Evolutionary conservation across 2,113 vertebrate species (phyloP).

Genomic region (Tringa solitaria): DNA sequence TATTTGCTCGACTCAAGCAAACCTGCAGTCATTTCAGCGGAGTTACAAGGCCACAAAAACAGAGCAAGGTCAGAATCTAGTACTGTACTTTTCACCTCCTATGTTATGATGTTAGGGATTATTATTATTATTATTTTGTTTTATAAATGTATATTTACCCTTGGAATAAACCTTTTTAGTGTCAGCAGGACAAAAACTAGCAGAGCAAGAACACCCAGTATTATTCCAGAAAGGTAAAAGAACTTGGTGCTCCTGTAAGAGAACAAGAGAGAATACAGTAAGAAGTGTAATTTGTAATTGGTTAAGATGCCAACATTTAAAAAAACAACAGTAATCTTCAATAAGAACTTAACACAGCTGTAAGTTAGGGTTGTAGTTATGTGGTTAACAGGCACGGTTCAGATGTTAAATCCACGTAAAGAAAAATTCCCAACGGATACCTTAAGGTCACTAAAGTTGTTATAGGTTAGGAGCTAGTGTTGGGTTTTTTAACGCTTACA

Average conservation of each 20-base stretch:
- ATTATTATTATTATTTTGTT: not conserved
- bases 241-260: slow-evolving; percentile 72
- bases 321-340: not conserved
- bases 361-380: not conserved
- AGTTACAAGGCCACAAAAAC: not conserved
- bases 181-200: slow-evolving; percentile 74
- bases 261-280: slow-evolving; percentile 5
- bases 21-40: not conserved
- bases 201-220: slow-evolving; percentile 70
- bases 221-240: slow-evolving; percentile 73
- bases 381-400: not conserved
- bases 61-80: not conserved
- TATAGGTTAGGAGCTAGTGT: not conserved
- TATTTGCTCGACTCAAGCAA: not conserved
- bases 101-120: not conserved
- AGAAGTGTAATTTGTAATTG: not conserved
- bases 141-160: slow-evolving; percentile 63
- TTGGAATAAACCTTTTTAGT: slow-evolving; percentile 73
- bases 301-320: not conserved
- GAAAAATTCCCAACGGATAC: not conserved
- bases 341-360: not conserved
- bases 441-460: not conserved
- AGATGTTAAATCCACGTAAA: not conserved
- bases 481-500: not conserved
- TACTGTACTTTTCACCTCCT: not conserved